These are phyloP conservation scores for Myocastor coypus DNA, from an alignment of 2,113 vertebrate species.

Conservation along the genomic window DNA sequence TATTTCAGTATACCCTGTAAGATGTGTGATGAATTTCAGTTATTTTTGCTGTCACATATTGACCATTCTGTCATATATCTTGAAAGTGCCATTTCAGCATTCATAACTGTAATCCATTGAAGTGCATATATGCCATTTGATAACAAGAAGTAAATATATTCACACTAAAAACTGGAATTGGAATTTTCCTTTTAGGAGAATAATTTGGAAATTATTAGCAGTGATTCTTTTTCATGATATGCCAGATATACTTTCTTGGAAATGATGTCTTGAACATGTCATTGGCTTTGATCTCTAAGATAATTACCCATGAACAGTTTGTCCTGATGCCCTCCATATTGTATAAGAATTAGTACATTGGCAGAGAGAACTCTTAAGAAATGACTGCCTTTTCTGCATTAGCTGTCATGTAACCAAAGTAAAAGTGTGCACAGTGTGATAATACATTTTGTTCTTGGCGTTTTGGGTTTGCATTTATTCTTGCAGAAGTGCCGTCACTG, in stretches of 20 bases:
- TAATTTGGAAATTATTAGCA: slow-evolving; percentile 12
- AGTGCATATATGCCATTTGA: neutral
- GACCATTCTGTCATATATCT: neutral
- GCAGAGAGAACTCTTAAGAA: neutral
- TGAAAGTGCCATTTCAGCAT: neutral
- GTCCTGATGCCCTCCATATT: neutral
- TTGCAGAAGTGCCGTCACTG: slow-evolving; percentile 44
- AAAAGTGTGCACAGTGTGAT: slow-evolving; percentile 46
- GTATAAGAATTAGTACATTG: slow-evolving; percentile 46
- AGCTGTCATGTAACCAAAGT: slow-evolving; percentile 53
- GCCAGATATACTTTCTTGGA: neutral
- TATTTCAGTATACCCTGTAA: neutral
- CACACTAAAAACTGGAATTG: neutral
- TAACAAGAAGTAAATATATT: neutral
- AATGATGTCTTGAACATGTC: neutral
- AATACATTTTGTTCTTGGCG: slow-evolving; percentile 43
- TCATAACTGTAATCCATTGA: neutral
- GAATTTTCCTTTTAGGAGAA: neutral
- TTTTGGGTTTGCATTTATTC: neutral
- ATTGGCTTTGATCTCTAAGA: slow-evolving; percentile 56
- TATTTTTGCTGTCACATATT: slow-evolving; percentile 1
- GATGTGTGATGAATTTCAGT: neutral
- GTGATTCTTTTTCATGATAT: slow-evolving; percentile 14
- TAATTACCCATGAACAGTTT: neutral
- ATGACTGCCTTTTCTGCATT: slow-evolving; percentile 28